Percentiles rank a stretch among this genome's conserved stretches.
These are phyloP conservation scores for Helogale parvula DNA, from an alignment of 2,113 vertebrate species.

Conservation along the genomic window DNA sequence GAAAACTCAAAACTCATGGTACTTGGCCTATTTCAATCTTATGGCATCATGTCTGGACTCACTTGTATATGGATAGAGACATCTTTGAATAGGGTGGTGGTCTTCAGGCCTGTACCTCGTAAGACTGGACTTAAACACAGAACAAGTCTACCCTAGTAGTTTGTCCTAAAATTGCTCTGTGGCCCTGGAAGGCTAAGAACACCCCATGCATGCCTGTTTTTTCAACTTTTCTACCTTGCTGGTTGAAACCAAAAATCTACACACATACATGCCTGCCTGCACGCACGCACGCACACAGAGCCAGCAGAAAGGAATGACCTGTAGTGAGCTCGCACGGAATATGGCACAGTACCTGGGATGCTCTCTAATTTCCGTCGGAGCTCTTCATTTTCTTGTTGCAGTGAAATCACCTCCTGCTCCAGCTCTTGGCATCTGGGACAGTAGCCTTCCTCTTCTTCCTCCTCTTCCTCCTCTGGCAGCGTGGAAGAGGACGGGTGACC, in stretches of 20 bases:
- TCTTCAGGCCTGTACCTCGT: neutral
- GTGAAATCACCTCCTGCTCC: slow-evolving; percentile 97
- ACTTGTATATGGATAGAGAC: neutral
- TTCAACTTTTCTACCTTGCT: neutral
- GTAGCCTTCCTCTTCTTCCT: slow-evolving; percentile 94
- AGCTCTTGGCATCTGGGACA: slow-evolving; percentile 97
- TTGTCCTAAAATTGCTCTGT: neutral
- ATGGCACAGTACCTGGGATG: slow-evolving; percentile 91
- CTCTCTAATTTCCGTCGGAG: slow-evolving; percentile 96
- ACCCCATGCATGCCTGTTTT: neutral
- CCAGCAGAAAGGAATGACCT: rapidly evolving
- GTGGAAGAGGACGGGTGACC: slow-evolving; percentile 98
- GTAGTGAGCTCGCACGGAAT: neutral
- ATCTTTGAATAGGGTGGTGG: neutral
- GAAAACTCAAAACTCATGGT: neutral
- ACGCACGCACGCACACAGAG: neutral
- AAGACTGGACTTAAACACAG: neutral
- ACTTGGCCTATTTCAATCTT: neutral
- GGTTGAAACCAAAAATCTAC: neutral
- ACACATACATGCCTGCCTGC: rapidly evolving
- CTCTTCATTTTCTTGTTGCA: slow-evolving; percentile 99
- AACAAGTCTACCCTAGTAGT: neutral
- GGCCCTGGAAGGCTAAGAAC: neutral
- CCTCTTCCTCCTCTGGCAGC: slow-evolving; percentile 93
- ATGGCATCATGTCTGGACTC: neutral